Evolutionary conservation across 2,797 vertebrate species (phyloP).

Genomic region (Acestrorhynchus altus): DNA sequence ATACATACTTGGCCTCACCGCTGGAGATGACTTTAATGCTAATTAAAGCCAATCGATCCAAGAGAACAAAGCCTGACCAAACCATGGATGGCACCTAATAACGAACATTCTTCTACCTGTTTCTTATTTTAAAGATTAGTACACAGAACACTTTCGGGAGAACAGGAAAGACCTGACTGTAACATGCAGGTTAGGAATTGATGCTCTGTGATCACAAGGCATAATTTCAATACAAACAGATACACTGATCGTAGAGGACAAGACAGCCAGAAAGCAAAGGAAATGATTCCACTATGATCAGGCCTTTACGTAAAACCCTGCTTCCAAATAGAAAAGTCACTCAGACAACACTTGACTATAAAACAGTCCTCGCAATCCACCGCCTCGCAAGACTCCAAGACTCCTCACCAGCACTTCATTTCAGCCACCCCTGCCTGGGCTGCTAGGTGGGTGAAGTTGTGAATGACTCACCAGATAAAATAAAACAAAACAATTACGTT

Average conservation of each 20-base stretch:
- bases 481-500: neutral
- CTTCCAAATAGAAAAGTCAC: neutral
- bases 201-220: neutral
- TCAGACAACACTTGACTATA: neutral
- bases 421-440: neutral
- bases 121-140: neutral
- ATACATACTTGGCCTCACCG: neutral
- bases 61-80: constrained; percentile 5
- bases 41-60: constrained; percentile 3
- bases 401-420: neutral
- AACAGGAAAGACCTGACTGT: neutral
- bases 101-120: neutral
- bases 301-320: neutral
- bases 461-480: neutral
- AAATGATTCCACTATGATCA: neutral
- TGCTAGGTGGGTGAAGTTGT: neutral
- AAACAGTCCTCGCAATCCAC: no score
- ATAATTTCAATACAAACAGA: neutral
- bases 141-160: neutral
- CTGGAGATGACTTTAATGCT: neutral
- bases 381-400: neutral
- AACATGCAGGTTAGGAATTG: neutral
- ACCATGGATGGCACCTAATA: neutral
- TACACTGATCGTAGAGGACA: neutral
- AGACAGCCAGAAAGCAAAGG: no score